Base-by-base conservation (phyloP, 2,113 vertebrate genomes). In the Scytalopus superciliaris region DNA sequence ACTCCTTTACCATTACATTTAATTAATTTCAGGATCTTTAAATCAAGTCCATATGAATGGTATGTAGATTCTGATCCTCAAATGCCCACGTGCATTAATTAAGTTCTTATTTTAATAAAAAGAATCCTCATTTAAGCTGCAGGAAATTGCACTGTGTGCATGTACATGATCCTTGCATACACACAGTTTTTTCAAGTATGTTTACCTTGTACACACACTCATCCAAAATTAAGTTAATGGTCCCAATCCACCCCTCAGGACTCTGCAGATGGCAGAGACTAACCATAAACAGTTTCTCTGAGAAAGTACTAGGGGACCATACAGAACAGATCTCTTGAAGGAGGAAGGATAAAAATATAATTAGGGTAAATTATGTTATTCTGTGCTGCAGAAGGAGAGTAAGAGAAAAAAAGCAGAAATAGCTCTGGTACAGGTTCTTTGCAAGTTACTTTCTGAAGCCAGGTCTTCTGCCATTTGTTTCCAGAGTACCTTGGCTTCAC, bases 61-160 rank as follows among this genome's bases (percentile, higher is more conserved):
- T 87, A 53, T 16, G 16, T 35, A 80, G 40, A 88, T 47, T 68
- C 25, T 84, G 68, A 90, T 87, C 79, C 83, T 86, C 64, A 90
- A 92, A 96, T 95, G 82, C 88, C 90, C 90, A 79, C 6, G 69
- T 90, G 85, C 93, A 95, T 94, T 96, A 96, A 96, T 97, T 96
- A 97, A 93, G 40, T 90, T 95, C 47, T 84, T 57, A 78, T 89
- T 95, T 90, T 96, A 95, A 93, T 94, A 57, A 81, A 84, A 93
- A 42, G 45, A 93, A 90, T 95, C 83, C 60, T 89, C 52, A 81
- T 86, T 94, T 96, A 96, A 96, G 83, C 88, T 68, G 81, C 2
- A 52, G 88, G 90, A 95, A 96, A 96, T 96, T 94, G 76, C 52
- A 92, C 44, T 66, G 24, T 80, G 35, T 74, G 72, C 60, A 31